Evolutionary conservation across 2,888 invertebrate genomes (phyloP).

Genomic region (Zygothrica quintamaculata): DNA sequence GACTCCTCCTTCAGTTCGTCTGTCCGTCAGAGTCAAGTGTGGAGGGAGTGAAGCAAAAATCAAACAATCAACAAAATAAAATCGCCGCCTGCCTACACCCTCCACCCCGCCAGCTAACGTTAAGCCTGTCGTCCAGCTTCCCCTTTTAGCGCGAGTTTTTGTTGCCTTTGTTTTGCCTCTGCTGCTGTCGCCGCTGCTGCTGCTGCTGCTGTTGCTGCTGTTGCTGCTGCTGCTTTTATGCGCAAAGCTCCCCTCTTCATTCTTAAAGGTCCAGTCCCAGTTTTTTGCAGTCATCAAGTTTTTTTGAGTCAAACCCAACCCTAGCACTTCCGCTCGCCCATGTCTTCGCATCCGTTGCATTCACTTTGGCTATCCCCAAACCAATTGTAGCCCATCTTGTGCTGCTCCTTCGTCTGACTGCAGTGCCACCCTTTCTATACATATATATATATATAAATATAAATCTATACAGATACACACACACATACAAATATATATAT

Average conservation of each 20-base stretch:
- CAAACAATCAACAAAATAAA: constrained; percentile 80
- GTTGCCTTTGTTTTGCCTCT: constrained; percentile 58
- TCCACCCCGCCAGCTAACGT: constrained; percentile 12
- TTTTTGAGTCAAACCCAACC: constrained; percentile 59
- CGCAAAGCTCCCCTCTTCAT: constrained; percentile 54
- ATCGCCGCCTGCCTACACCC: constrained; percentile 53
- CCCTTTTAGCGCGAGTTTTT: constrained; percentile 32
- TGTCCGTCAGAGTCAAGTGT: constrained; percentile 41
- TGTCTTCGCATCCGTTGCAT: constrained; percentile 81
- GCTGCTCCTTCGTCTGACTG: constrained; percentile 56
- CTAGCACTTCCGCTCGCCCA: constrained; percentile 67
- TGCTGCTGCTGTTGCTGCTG: too few species aligned
- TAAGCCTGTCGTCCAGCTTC: constrained; percentile 45
- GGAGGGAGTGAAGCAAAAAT: constrained; percentile 64
- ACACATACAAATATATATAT: too few species aligned
- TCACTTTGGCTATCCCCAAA: constrained; percentile 51
- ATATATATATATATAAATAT: constrained; percentile 15
- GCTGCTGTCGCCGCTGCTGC: constrained; percentile 42
- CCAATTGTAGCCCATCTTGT: constrained; percentile 47
- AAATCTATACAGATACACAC: too few species aligned
- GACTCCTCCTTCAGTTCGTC: too few species aligned
- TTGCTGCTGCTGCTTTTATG: constrained; percentile 63
- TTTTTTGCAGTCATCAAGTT: constrained; percentile 73
- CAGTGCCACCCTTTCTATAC: constrained; percentile 59
- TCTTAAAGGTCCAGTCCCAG: constrained; percentile 63